A percentile compares a stretch with the other conserved stretches of the same genome.
Conservation (phyloP, 37 sponge, comb jelly and placozoan genomes). For the Ianthella basta region DNA sequence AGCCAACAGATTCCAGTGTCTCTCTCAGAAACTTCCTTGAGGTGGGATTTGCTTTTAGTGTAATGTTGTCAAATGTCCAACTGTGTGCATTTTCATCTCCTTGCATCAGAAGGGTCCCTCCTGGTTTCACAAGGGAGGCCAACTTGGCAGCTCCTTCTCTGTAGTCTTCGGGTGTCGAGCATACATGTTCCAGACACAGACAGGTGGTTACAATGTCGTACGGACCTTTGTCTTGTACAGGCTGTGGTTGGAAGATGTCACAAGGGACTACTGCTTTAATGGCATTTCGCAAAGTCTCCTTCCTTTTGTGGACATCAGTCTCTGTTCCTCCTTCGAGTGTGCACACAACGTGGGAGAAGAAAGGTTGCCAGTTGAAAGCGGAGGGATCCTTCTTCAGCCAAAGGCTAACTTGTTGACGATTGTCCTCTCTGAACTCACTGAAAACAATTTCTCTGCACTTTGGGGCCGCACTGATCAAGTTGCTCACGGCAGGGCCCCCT, state of each 20-base stretch:
- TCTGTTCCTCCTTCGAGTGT: conserved; percentile 38
- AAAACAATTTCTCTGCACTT: conserved; percentile 44
- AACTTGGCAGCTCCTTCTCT: not conserved
- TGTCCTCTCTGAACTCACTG: conserved; percentile 74
- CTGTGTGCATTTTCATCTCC: no score
- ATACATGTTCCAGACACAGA: conserved; percentile 21
- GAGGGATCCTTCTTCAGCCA: conserved; percentile 23
- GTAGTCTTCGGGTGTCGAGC: conserved; percentile 25
- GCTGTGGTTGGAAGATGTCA: conserved; percentile 35
- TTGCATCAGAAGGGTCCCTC: conserved; percentile 32
- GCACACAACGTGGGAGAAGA: conserved; percentile 43
- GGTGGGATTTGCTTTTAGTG: no score
- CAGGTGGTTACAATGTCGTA: conserved; percentile 41
- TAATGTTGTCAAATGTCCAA: no score
- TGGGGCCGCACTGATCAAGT: conserved; percentile 31
- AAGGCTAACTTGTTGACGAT: conserved; percentile 66
- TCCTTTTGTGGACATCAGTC: not conserved
- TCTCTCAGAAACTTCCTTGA: no score
- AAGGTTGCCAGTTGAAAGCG: conserved; percentile 32
- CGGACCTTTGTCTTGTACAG: conserved; percentile 13
- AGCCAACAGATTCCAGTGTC: no score
- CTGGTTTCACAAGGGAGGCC: conserved; percentile 21
- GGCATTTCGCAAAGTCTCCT: conserved; percentile 13
- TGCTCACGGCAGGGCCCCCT: conserved; percentile 30
- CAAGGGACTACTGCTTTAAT: conserved; percentile 57